These are phyloP conservation scores for Diplodus sargus DNA, from an alignment of 2,797 vertebrate genomes.

Conservation along the genomic window DNA sequence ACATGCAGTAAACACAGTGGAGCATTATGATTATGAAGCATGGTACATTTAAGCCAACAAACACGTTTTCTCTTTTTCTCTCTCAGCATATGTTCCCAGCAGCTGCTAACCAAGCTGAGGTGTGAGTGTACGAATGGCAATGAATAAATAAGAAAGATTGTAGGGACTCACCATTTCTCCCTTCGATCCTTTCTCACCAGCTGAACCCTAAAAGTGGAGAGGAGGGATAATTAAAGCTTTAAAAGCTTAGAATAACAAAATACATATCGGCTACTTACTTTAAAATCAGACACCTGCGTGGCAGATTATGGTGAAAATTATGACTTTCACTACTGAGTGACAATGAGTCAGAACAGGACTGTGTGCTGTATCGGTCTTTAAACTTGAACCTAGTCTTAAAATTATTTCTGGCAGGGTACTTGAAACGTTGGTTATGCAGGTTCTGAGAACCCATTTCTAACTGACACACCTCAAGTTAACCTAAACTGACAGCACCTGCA, in stretches of 20 bases:
- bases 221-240: conserved; percentile 16
- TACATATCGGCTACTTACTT: conserved; percentile 4
- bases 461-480: too few species aligned
- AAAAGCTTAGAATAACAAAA: conserved; percentile 26
- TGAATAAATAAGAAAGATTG: conserved; percentile 65
- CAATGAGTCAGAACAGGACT: neutral
- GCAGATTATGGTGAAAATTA: conserved; percentile 4
- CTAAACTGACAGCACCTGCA: too few species aligned
- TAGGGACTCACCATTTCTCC: conserved; percentile 87
- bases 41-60: conserved; percentile 60
- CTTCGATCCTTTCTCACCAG: conserved; percentile 92
- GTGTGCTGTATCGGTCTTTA: neutral
- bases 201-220: conserved; percentile 83
- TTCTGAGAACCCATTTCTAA: too few species aligned
- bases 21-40: conserved; percentile 65
- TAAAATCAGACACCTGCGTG: neutral
- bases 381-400: too few species aligned
- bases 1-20: conserved; percentile 63
- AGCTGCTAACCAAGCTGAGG: conserved; percentile 62
- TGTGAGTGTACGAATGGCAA: conserved; percentile 44
- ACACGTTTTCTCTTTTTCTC: conserved; percentile 26
- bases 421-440: too few species aligned
- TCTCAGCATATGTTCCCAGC: conserved; percentile 60
- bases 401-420: too few species aligned
- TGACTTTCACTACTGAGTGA: neutral